phyloP scores from a whole-genome alignment of 2,797 vertebrate species.

The Caiman crocodilus region DNA sequence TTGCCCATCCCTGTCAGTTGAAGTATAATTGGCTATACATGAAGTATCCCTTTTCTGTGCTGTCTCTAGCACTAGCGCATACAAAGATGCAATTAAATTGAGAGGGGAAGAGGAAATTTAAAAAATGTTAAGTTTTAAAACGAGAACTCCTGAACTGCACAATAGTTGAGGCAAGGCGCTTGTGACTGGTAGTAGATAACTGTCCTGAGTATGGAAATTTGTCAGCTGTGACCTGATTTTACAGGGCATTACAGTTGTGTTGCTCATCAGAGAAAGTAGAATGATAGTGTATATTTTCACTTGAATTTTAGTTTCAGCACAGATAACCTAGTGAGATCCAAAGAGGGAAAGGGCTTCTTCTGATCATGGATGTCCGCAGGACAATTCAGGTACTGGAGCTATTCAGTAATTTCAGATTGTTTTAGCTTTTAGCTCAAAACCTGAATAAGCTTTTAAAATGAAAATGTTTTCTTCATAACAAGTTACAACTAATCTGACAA shows the following conservation, averaged over 20 bases:
- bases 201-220: background rate
- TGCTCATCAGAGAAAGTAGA: background rate
- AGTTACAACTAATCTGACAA: constrained; percentile 57
- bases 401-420: constrained; percentile 45
- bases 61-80: constrained; percentile 51
- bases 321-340: background rate
- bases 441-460: constrained; percentile 55
- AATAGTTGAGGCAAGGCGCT: constrained; percentile 58
- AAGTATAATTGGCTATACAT: constrained; percentile 31
- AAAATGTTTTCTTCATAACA: constrained; percentile 55
- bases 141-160: constrained; percentile 58
- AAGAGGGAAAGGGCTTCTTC: background rate
- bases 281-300: background rate
- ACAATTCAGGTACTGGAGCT: constrained; percentile 26
- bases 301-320: background rate
- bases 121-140: constrained; percentile 58
- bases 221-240: constrained; percentile 8
- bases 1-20: no score
- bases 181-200: constrained; percentile 62
- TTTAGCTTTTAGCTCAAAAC: constrained; percentile 40
- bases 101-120: constrained; percentile 58
- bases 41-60: constrained; percentile 58
- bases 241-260: background rate
- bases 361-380: constrained; percentile 48
- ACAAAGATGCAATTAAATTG: constrained; percentile 50